phyloP scores from a whole-genome alignment of 1,140 invertebrate genomes.

The Belonocnema kinseyi region DNA sequence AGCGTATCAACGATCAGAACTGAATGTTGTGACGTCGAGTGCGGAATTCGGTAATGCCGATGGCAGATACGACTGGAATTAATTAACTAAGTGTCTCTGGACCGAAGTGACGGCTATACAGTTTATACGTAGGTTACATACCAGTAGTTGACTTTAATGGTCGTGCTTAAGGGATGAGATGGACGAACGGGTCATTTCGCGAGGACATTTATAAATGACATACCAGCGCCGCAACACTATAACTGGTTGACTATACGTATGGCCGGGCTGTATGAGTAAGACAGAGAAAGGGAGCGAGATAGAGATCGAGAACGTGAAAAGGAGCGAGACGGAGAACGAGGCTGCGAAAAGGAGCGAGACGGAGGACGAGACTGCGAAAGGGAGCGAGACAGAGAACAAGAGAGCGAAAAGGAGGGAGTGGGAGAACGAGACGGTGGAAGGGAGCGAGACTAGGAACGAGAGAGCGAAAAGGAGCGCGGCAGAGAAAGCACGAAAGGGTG shows the following conservation, averaged over 20 bases:
- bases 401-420: neutral
- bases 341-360: no score
- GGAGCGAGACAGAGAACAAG: no score
- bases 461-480: no score
- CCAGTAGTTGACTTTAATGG: constrained; percentile 71
- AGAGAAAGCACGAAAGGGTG: constrained; percentile 40
- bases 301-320: neutral
- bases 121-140: constrained; percentile 54
- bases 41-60: constrained; percentile 46
- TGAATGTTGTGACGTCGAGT: neutral
- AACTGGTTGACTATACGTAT: constrained; percentile 59
- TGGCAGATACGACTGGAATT: constrained; percentile 59
- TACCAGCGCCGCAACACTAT: constrained; percentile 66
- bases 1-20: constrained; percentile 18
- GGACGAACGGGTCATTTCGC: constrained; percentile 74
- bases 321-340: constrained; percentile 14
- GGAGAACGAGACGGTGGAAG: constrained; percentile 40
- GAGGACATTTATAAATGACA: constrained; percentile 75
- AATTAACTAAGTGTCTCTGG: constrained; percentile 62
- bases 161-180: constrained; percentile 72
- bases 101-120: constrained; percentile 52
- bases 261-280: constrained; percentile 31
- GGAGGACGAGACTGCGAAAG: constrained; percentile 38
- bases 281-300: neutral
- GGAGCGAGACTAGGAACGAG: no score